Evolutionary conservation across 2,113 vertebrate species (phyloP).

Genomic region (Tupaia chinensis): DNA sequence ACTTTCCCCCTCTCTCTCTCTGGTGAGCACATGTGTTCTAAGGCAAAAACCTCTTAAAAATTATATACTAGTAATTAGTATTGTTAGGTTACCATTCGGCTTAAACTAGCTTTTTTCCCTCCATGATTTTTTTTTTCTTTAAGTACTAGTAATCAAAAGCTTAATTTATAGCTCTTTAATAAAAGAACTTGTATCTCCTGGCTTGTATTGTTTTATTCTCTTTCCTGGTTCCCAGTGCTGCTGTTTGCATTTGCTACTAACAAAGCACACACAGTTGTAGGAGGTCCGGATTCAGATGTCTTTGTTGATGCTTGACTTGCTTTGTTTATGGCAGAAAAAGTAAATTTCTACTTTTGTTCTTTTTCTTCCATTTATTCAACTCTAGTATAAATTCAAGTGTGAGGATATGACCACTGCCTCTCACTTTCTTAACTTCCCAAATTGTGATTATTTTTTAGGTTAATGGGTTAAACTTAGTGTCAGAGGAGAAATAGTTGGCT

Average conservation of each 20-base stretch:
- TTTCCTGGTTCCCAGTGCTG: neutral
- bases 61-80: neutral
- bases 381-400: neutral
- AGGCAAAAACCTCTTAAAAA: neutral
- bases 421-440: neutral
- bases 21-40: too few species aligned
- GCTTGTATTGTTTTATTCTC: neutral
- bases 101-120: neutral
- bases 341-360: neutral
- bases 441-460: slow-evolving; percentile 7
- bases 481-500: neutral
- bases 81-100: neutral
- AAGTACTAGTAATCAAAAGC: neutral
- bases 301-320: neutral
- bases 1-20: too few species aligned
- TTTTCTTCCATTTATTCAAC: neutral
- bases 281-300: neutral
- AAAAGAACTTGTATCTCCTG: neutral
- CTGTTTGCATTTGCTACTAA: neutral
- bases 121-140: neutral
- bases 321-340: slow-evolving; percentile 46
- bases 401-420: neutral
- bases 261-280: neutral
- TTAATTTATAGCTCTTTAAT: neutral
- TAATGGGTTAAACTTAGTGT: slow-evolving; percentile 1